These are phyloP conservation scores for Rattus rattus DNA, from an alignment of 2,113 vertebrate genomes.

Conservation along the genomic window DNA sequence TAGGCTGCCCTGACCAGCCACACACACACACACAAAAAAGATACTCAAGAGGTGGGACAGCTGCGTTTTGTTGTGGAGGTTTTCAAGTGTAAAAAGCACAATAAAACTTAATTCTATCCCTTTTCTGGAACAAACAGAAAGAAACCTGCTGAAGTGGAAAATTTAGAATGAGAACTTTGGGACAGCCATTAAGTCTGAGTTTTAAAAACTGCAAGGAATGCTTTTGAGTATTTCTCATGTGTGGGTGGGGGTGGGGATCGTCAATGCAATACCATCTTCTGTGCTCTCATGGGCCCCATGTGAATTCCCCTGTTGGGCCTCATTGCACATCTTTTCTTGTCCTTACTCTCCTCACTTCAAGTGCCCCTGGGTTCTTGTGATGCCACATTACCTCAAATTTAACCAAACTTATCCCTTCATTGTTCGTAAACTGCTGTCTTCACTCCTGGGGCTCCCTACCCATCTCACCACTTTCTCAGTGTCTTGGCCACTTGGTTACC, in stretches of 20 bases:
- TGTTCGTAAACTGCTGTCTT: neutral
- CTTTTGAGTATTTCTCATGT: neutral
- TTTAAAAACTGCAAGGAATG: constrained; percentile 31
- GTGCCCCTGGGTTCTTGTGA: neutral
- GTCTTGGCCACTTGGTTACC: neutral
- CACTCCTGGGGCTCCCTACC: neutral
- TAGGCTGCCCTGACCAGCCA: neutral
- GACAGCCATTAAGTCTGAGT: constrained; percentile 30
- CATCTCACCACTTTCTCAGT: neutral
- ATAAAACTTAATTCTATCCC: constrained; percentile 71
- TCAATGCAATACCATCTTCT: neutral
- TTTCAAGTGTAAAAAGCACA: constrained; percentile 67
- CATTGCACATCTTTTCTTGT: neutral
- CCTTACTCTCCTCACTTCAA: neutral
- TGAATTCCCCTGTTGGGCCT: neutral
- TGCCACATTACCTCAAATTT: neutral
- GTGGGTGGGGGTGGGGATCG: accelerated
- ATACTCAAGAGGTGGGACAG: neutral
- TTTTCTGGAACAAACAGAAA: constrained; percentile 77
- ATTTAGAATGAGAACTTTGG: constrained; percentile 63
- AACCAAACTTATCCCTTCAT: neutral
- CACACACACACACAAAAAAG: neutral
- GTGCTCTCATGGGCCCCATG: accelerated
- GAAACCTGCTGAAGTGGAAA: constrained; percentile 76
- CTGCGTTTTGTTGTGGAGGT: constrained; percentile 40